phyloP scores from a whole-genome alignment of 1,140 invertebrate genomes.

The Rhyzopertha dominica region DNA sequence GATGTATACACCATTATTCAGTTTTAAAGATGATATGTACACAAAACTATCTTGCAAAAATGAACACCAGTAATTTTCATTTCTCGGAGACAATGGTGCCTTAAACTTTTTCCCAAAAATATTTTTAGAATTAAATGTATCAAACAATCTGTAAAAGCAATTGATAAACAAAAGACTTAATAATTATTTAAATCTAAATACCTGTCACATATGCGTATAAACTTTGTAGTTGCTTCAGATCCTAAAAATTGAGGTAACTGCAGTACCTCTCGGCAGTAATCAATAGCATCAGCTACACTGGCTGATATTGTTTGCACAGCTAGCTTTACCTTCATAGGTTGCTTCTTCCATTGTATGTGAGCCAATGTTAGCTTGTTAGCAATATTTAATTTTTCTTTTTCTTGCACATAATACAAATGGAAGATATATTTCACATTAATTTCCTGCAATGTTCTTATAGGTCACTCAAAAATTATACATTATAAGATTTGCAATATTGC shows the following conservation, averaged over 20 bases:
- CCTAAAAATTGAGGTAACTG: slow-evolving; percentile 20
- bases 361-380: slow-evolving; percentile 30
- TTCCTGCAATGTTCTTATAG: slow-evolving; percentile 17
- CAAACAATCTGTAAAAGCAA: no score
- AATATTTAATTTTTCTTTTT: slow-evolving; percentile 28
- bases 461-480: slow-evolving; percentile 23
- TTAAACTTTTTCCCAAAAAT: no score
- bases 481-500: no score
- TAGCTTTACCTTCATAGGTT: slow-evolving; percentile 38
- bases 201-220: slow-evolving; percentile 25
- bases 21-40: no score
- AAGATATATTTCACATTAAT: no score
- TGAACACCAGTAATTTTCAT: no score
- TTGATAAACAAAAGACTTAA: no score
- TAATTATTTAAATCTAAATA: no score
- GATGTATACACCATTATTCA: no score
- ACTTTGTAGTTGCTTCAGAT: slow-evolving; percentile 20
- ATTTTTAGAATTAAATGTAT: no score
- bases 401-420: slow-evolving; percentile 31
- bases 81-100: no score
- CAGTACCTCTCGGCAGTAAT: slow-evolving; percentile 21
- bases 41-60: no score
- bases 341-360: slow-evolving; percentile 32
- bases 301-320: slow-evolving; percentile 32
- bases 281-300: slow-evolving; percentile 25